Conservation (phyloP, 2,888 invertebrate species). For the Diadegma fenestrale region DNA sequence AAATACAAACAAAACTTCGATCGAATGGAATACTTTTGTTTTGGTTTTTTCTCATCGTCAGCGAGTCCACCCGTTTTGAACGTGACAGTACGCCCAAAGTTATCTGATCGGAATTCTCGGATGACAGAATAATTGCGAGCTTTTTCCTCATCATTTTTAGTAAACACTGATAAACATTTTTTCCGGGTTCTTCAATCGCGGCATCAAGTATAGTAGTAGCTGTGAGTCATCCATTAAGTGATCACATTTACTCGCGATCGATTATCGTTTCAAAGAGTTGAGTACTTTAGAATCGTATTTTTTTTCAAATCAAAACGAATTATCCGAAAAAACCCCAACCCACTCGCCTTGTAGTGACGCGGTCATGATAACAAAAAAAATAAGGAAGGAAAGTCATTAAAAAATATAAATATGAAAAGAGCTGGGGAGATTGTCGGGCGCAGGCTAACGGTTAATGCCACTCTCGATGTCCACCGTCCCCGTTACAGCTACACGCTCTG, state of each 20-base stretch:
- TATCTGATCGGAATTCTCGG: neutral
- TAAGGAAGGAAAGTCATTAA: neutral
- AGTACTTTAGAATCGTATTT: neutral
- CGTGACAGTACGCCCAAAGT: too few species aligned
- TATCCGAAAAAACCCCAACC: neutral
- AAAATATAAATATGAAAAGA: slow-evolving; percentile 33
- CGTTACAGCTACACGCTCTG: slow-evolving; percentile 43
- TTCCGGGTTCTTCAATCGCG: neutral
- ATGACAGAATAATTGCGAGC: neutral
- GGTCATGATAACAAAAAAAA: neutral
- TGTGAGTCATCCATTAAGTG: neutral
- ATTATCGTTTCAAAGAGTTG: neutral
- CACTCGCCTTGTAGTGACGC: neutral
- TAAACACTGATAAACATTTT: neutral
- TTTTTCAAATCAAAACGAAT: neutral
- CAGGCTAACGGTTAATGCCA: slow-evolving; percentile 56
- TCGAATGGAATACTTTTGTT: too few species aligned
- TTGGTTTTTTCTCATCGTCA: too few species aligned
- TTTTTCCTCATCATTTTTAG: neutral
- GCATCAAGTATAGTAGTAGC: neutral
- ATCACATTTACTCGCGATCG: neutral
- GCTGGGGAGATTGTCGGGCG: slow-evolving; percentile 12
- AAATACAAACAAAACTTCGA: too few species aligned
- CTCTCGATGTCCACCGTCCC: neutral
- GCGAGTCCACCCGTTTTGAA: too few species aligned